These are phyloP conservation scores for Nanorana parkeri DNA, from an alignment of 2,113 vertebrate genomes.

Conservation along the genomic window DNA sequence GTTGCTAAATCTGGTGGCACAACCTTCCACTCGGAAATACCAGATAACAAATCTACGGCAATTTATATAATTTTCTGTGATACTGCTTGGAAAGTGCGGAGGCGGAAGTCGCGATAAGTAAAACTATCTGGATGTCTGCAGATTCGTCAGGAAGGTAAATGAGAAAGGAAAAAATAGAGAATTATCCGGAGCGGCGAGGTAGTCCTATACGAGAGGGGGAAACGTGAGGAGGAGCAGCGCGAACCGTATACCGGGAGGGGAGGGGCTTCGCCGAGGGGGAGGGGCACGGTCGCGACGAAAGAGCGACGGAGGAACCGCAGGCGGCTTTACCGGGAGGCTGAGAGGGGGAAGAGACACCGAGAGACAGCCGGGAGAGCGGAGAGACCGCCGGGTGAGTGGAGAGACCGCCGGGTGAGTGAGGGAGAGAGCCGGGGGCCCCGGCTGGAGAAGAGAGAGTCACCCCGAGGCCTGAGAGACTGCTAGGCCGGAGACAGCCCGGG, in stretches of 20 bases:
- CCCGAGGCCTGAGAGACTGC: background rate
- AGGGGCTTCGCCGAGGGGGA: background rate
- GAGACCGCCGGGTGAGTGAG: no score
- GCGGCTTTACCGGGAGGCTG: slow-evolving; percentile 32
- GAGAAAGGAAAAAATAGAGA: no score
- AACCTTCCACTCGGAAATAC: background rate
- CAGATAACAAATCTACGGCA: no score
- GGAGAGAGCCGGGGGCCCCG: slow-evolving; percentile 10
- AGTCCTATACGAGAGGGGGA: background rate
- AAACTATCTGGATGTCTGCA: background rate
- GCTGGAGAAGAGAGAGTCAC: background rate
- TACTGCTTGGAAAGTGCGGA: slow-evolving; percentile 20
- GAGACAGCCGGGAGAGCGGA: slow-evolving; percentile 23
- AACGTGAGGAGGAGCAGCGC: background rate
- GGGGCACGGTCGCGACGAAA: slow-evolving; percentile 28
- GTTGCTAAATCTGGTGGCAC: no score
- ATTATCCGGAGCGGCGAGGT: no score
- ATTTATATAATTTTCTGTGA: background rate
- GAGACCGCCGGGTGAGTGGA: slow-evolving; percentile 19
- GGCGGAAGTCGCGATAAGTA: background rate
- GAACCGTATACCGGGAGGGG: background rate
- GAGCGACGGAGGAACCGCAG: background rate
- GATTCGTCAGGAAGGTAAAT: slow-evolving; percentile 14
- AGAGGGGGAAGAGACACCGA: slow-evolving; percentile 42
- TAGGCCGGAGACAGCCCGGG: background rate